phyloP scores from a whole-genome alignment of 2,797 vertebrate species.

The Acomys russatus region DNA sequence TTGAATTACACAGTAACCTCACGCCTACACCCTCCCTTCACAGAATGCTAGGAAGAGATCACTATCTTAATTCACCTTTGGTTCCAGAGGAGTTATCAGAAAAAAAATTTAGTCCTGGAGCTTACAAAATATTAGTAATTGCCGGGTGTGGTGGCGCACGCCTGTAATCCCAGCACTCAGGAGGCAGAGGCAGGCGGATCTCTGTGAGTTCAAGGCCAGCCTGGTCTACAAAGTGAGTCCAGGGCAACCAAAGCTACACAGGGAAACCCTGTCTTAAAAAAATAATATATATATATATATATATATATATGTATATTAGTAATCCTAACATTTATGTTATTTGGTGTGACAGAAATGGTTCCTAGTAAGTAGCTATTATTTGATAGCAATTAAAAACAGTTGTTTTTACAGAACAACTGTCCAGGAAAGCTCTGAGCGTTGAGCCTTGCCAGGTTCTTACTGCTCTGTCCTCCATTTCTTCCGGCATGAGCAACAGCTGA shows the following conservation, averaged over 20 bases:
- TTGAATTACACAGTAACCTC: no score
- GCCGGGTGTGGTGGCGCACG: no score
- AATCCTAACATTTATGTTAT: constrained; percentile 16
- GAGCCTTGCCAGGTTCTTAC: neutral
- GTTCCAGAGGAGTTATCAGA: constrained; percentile 3
- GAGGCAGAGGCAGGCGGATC: no score
- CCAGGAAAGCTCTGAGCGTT: neutral
- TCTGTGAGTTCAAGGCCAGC: no score
- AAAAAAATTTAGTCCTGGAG: constrained; percentile 44
- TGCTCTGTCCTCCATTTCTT: neutral
- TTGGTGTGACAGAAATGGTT: neutral
- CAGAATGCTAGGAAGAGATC: neutral
- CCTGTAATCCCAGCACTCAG: no score
- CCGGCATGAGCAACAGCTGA: neutral
- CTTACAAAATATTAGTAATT: constrained; percentile 16
- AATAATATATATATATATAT: no score
- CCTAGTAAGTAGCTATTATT: neutral
- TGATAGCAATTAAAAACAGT: neutral
- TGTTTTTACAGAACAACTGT: constrained; percentile 11
- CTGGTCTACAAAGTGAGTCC: no score
- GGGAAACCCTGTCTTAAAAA: no score
- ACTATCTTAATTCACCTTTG: neutral
- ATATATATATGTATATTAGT: no score
- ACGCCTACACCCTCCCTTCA: neutral
- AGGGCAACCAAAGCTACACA: no score